A percentile compares a stretch with the other conserved stretches of the same genome.
Evolutionary conservation across 2,888 invertebrate genomes (phyloP).

Genomic region (Rhaphigaster nebulosa): DNA sequence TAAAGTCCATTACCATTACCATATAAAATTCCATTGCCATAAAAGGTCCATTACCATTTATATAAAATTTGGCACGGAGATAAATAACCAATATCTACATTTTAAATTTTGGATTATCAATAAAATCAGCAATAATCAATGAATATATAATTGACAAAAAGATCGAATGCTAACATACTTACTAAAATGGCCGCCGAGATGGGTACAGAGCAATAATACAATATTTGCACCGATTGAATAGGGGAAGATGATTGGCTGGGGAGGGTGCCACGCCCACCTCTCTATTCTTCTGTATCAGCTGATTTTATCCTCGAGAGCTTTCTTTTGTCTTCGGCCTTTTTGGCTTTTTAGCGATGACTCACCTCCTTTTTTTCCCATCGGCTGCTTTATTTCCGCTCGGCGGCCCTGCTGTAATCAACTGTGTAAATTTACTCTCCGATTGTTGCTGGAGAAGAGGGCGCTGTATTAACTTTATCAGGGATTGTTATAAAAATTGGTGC

Average conservation of each 20-base stretch:
- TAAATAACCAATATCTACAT: too few relatives aligned
- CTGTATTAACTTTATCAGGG: neutral
- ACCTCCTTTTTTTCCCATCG: conserved; percentile 30
- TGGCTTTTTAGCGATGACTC: conserved; percentile 39
- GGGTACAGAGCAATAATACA: conserved; percentile 22
- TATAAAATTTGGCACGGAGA: too few relatives aligned
- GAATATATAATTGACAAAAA: neutral
- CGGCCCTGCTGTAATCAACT: conserved; percentile 25
- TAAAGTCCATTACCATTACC: too few relatives aligned
- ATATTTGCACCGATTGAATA: neutral
- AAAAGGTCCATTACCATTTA: too few relatives aligned
- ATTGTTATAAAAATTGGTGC: neutral
- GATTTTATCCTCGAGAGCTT: conserved; percentile 31
- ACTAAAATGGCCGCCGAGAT: neutral
- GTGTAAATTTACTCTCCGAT: conserved; percentile 39
- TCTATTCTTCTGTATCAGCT: conserved; percentile 45
- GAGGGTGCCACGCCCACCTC: conserved; percentile 18
- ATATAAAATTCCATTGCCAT: too few relatives aligned
- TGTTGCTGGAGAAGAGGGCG: neutral
- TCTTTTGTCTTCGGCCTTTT: conserved; percentile 29
- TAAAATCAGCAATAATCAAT: neutral
- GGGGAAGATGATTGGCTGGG: neutral
- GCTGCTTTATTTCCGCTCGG: conserved; percentile 6
- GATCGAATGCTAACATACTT: neutral
- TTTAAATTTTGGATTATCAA: neutral